Evolutionary conservation across 2,797 vertebrate genomes (phyloP).

Genomic region (Takifugu ocellatus): DNA sequence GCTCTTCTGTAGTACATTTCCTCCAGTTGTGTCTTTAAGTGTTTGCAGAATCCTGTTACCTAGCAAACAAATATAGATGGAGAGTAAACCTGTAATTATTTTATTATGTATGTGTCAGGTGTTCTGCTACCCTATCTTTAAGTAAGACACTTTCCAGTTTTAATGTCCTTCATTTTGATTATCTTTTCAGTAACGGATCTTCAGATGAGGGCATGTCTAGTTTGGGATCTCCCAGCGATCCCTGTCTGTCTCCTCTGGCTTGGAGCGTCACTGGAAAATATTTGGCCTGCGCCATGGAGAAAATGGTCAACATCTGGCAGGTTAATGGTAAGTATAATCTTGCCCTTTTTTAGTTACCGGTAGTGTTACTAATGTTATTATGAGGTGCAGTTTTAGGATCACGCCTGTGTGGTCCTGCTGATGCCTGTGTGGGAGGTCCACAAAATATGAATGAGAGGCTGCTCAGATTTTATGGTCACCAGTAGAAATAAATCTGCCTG

Average conservation of each 20-base stretch:
- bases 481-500: constrained; percentile 47
- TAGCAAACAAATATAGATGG: too few species aligned
- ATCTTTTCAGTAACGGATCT: constrained; percentile 78
- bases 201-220: constrained; percentile 76
- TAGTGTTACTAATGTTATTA: not conserved
- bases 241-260: constrained; percentile 84
- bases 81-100: too few species aligned
- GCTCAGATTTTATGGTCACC: constrained; percentile 34
- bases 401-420: not conserved
- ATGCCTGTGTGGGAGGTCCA: constrained; percentile 8
- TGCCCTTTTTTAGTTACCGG: not conserved
- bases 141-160: not conserved
- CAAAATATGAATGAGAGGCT: constrained; percentile 28
- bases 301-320: constrained; percentile 97
- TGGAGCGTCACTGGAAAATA: constrained; percentile 95
- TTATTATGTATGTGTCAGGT: too few species aligned
- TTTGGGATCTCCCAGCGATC: constrained; percentile 87
- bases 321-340: constrained; percentile 83
- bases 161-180: not conserved
- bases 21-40: too few species aligned
- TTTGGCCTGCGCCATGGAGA: constrained; percentile 90
- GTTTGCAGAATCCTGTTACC: too few species aligned
- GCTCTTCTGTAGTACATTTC: too few species aligned
- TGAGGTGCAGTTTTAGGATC: not conserved
- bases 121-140: too few species aligned